A percentile compares a stretch with the other conserved stretches of the same genome.
Conservation (phyloP, 1,140 invertebrate species). For the Potamilus streckersoni region DNA sequence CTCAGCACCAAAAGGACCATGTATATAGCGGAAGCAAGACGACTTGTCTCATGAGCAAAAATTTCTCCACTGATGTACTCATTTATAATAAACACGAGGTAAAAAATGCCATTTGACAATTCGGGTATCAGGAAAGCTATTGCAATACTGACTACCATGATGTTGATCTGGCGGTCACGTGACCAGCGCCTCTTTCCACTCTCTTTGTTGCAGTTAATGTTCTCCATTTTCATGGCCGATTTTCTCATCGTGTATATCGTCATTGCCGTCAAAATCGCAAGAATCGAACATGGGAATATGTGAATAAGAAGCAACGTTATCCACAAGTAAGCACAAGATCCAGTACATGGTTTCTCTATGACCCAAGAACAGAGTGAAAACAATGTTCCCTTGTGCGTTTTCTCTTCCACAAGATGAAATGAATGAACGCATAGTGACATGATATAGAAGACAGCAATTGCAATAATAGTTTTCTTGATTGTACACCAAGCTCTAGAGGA, state of each 20-base stretch:
- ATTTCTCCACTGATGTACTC: neutral
- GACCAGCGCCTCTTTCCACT: neutral
- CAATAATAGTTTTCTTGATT: conserved; percentile 16
- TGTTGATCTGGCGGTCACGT: conserved; percentile 21
- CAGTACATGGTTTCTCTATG: conserved; percentile 7
- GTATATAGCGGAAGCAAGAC: conserved; percentile 11
- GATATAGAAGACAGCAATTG: conserved; percentile 6
- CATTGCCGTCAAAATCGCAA: conserved; percentile 7
- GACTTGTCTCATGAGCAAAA: neutral
- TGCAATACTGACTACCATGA: conserved; percentile 16
- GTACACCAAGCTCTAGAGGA: conserved; percentile 15
- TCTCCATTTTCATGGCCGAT: conserved; percentile 3
- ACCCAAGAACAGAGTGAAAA: conserved; percentile 5
- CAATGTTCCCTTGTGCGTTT: neutral
- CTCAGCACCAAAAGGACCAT: conserved; percentile 7
- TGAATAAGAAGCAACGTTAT: conserved; percentile 15
- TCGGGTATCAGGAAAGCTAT: conserved; percentile 22
- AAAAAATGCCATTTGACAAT: conserved; percentile 20
- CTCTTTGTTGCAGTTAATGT: conserved; percentile 4
- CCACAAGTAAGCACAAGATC: conserved; percentile 25
- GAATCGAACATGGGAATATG: conserved; percentile 16
- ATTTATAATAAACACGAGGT: neutral
- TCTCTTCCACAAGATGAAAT: conserved; percentile 18
- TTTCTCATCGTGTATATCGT: conserved; percentile 8
- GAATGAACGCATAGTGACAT: conserved; percentile 3